phyloP scores from a whole-genome alignment of 2,888 invertebrate genomes.

The Limnephilus auricula region DNA sequence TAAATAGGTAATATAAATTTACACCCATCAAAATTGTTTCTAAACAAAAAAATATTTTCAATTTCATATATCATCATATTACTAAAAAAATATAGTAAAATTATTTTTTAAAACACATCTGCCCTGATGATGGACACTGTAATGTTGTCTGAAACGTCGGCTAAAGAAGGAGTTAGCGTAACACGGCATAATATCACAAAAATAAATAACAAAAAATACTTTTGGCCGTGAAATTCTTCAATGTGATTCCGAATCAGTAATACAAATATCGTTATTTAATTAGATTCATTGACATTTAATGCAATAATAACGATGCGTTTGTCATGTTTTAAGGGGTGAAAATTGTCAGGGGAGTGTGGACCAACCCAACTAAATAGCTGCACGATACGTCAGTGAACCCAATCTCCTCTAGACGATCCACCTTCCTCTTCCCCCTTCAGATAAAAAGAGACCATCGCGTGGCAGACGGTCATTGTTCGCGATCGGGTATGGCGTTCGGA shows the following conservation, averaged over 20 bases:
- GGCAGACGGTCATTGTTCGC: slow-evolving; percentile 19
- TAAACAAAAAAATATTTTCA: too few species aligned
- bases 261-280: neutral
- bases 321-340: neutral
- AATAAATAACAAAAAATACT: too few species aligned
- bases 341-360: neutral
- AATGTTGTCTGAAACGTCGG: too few species aligned
- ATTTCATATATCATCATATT: too few species aligned
- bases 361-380: neutral
- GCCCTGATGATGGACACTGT: too few species aligned
- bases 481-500: neutral
- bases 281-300: neutral
- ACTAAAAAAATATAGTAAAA: too few species aligned
- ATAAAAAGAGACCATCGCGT: neutral
- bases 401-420: neutral
- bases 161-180: too few species aligned
- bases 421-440: neutral
- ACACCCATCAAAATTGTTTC: too few species aligned
- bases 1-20: too few species aligned
- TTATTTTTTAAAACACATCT: too few species aligned
- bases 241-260: neutral
- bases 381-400: slow-evolving; percentile 2
- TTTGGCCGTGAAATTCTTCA: too few species aligned
- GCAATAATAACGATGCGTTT: neutral
- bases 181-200: too few species aligned